Base-by-base conservation (phyloP, 2,113 vertebrate genomes). In the Syrrhaptes paradoxus region DNA sequence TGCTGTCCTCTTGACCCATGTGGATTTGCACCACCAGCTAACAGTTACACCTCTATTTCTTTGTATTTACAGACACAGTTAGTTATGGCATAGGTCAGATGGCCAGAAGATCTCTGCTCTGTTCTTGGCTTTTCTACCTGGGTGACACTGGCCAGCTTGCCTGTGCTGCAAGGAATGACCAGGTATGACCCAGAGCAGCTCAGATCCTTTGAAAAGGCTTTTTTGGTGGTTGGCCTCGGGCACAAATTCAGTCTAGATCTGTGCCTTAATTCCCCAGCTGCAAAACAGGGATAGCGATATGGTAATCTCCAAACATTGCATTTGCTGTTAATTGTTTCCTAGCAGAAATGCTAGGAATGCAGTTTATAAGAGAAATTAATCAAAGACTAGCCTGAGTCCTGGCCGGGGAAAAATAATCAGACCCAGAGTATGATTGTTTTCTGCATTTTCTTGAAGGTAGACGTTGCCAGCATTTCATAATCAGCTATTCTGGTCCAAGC, bases 281-380 rank as follows among this genome's bases (percentile, higher is more conserved):
- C 66, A 36, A 32, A 93, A 49, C n/a, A 34, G 36, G 85, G 65
- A 78, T 19, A 93, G 86, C 66, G 87, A 18, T 68, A 75, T 19
- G 90, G 66, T 90, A 66, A 72, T 89, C 82, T 66, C 89, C 89
- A 90, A 73, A 54, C 54, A 24, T 68, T 77, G 49, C 61, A 32
- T 41, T 86, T 87, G 70, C 76, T 2, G 1, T 81, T 81, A 90
- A 67, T 94, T 84, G 58, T 86, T 95, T 91, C 85, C 57, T 61
- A 68, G 83, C 88, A 89, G 81, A 95, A 95, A 93, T 43, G 74
- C 78, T 66, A 58, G 71, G 85, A 89, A 87, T 91, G 87, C 81
- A 80, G 45, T 96, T 95, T 92, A 10, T 82, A 90, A 84, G 77
- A 75, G 77, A 89, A 90, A 93, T 94, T 95, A 89, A 90, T 97